Conservation (phyloP, 2,888 invertebrate genomes). For the Hirtodrosophila alboralis region DNA sequence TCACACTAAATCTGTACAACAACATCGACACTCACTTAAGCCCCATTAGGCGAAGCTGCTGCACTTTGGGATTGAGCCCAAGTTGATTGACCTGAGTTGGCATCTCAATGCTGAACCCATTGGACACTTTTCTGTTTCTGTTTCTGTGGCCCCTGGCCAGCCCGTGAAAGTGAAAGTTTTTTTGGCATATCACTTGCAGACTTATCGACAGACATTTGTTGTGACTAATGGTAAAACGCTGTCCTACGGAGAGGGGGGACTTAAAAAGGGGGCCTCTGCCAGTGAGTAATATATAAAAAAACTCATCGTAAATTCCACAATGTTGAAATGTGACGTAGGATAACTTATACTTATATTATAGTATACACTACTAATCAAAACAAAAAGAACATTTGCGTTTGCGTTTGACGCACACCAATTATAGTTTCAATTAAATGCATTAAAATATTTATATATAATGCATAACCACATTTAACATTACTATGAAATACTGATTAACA, state of each 20-base stretch:
- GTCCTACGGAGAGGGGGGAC: constrained; percentile 6
- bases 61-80: constrained; percentile 11
- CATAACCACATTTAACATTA: constrained; percentile 10
- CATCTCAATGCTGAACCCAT: constrained; percentile 18
- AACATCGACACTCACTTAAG: constrained; percentile 3
- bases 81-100: constrained; percentile 45
- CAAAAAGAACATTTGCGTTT: not conserved
- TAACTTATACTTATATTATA: not conserved
- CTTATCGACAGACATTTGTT: constrained; percentile 25
- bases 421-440: not conserved
- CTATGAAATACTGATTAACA: too few relatives aligned
- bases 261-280: not conserved
- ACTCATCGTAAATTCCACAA: constrained; percentile 34
- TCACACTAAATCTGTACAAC: constrained; percentile 28
- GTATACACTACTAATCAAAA: not conserved
- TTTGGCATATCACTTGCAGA: constrained; percentile 24
- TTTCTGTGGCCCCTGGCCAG: constrained; percentile 5
- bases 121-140: not conserved
- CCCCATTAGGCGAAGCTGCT: constrained; percentile 1
- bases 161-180: constrained; percentile 55
- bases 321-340: constrained; percentile 1
- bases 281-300: constrained; percentile 36
- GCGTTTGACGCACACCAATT: not conserved
- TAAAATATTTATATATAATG: not conserved
- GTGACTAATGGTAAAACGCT: constrained; percentile 40